Percentiles rank a stretch among this genome's conserved stretches.
These are phyloP conservation scores for Phymatocera aterrima DNA, from an alignment of 2,888 invertebrate genomes.

Conservation along the genomic window DNA sequence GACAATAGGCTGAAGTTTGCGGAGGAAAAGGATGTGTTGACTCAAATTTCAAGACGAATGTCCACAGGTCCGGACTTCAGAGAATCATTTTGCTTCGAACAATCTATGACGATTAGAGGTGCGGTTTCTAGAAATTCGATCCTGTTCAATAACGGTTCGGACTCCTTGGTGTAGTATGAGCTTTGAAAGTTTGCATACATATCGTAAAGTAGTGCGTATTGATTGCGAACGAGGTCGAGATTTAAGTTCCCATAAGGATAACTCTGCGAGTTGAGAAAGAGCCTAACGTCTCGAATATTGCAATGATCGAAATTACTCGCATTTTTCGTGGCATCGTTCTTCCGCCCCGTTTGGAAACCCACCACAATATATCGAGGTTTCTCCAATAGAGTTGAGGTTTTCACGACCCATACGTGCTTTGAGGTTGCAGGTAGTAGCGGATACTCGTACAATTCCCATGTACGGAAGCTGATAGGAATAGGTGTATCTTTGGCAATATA, in stretches of 20 bases:
- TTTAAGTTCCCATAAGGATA: conserved; percentile 68
- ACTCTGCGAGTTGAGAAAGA: conserved; percentile 66
- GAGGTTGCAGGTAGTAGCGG: conserved; percentile 65
- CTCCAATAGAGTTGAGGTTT: conserved; percentile 65
- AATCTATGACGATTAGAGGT: conserved; percentile 48
- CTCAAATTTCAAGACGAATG: too few species aligned
- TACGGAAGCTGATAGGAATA: conserved; percentile 60
- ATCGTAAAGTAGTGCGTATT: conserved; percentile 58
- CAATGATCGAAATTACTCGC: conserved; percentile 60
- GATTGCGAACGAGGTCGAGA: conserved; percentile 58
- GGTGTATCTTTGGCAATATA: conserved; percentile 50
- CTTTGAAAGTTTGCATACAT: conserved; percentile 61
- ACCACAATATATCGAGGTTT: conserved; percentile 69
- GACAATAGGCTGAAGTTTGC: too few species aligned
- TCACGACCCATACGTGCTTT: conserved; percentile 61
- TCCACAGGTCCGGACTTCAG: too few species aligned
- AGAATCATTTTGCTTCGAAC: conserved; percentile 25
- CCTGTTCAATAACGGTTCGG: neutral
- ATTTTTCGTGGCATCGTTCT: conserved; percentile 58
- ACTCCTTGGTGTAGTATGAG: conserved; percentile 5
- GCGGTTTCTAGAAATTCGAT: neutral
- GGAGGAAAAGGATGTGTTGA: too few species aligned
- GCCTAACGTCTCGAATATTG: conserved; percentile 64
- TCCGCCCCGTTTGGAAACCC: conserved; percentile 68
- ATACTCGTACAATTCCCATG: conserved; percentile 70